These are phyloP conservation scores for Isurus oxyrinchus DNA, from an alignment of 2,113 vertebrate species.

Conservation along the genomic window DNA sequence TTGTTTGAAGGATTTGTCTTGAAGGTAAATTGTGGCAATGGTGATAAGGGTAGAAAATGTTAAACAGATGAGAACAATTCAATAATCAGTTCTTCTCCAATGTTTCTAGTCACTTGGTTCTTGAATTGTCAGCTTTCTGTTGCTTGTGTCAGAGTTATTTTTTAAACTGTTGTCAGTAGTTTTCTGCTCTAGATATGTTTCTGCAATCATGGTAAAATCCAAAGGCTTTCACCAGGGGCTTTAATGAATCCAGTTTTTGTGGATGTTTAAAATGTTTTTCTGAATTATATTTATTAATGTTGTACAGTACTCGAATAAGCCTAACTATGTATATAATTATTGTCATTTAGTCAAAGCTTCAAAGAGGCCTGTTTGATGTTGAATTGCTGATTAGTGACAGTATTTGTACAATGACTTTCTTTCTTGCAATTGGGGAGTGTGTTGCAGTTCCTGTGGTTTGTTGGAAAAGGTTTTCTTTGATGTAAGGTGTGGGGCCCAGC, in stretches of 20 bases:
- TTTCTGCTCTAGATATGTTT: not conserved
- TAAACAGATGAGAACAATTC: not conserved
- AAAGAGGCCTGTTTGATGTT: constrained; percentile 1
- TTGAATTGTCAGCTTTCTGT: not conserved
- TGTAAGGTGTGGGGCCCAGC: not conserved
- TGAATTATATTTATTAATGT: not conserved
- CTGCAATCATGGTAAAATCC: not conserved
- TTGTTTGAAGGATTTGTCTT: not conserved
- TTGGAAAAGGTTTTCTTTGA: constrained; percentile 16
- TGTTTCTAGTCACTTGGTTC: not conserved
- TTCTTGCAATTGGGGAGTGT: not conserved
- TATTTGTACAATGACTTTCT: constrained; percentile 21
- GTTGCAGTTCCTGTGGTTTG: not conserved
- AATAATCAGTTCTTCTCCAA: not conserved
- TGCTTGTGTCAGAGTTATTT: not conserved
- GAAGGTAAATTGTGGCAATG: not conserved
- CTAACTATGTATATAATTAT: not conserved
- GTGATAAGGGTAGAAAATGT: not conserved
- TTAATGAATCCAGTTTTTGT: not conserved
- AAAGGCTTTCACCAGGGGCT: not conserved
- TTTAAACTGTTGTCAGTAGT: not conserved
- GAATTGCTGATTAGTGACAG: not conserved
- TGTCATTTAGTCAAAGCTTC: not conserved
- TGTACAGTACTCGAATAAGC: not conserved
- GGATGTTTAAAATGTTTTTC: not conserved